Percentiles rank a stretch among this genome's conserved stretches.
Conservation (phyloP, 2,113 vertebrate species). For the Rattus norvegicus region GRCr8 NC_086025.1:52905501-52906000, state of each 20-base stretch:
- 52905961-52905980: background rate
- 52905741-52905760: background rate
- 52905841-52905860: background rate
- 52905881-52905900: background rate
- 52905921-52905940: conserved; percentile 3
- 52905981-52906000: background rate
- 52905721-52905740: background rate
- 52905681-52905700: background rate
- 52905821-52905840: conserved; percentile 38
- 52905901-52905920: background rate
- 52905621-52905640: conserved; percentile 37
- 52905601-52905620: conserved; percentile 46
- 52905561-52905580: background rate
- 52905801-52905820: background rate
- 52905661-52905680: background rate
- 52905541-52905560: background rate
- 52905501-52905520: background rate
- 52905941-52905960: conserved; percentile 31
- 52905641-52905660: conserved; percentile 18
- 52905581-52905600: conserved; percentile 31
- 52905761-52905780: background rate
- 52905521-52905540: background rate
- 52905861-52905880: background rate
- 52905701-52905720: background rate
- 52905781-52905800: background rate